phyloP scores from a whole-genome alignment of 1,140 invertebrate species.

The Helicoverpa zea region DNA sequence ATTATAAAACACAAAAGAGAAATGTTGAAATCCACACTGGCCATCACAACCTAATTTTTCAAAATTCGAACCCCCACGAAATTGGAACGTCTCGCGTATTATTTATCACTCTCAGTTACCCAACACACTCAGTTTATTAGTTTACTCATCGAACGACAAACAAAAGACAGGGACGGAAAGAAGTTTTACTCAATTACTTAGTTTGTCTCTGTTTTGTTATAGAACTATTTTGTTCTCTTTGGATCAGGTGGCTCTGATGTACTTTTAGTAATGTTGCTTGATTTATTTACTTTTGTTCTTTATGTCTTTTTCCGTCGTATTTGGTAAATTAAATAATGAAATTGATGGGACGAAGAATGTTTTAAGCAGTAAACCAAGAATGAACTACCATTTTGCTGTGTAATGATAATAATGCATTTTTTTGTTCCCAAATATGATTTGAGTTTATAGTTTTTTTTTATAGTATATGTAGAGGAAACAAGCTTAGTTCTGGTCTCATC shows the following conservation, averaged over 20 bases:
- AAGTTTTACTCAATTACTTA: slow-evolving; percentile 20
- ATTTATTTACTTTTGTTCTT: slow-evolving; percentile 18
- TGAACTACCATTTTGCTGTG: no score
- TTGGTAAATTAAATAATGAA: neutral
- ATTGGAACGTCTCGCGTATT: neutral
- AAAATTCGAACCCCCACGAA: neutral
- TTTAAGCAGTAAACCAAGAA: no score
- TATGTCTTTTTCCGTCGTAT: neutral
- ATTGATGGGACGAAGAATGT: no score
- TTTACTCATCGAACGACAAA: slow-evolving; percentile 22
- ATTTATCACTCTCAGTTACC: slow-evolving; percentile 6
- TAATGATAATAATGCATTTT: no score
- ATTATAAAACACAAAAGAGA: neutral
- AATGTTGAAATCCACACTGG: neutral
- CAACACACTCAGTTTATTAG: slow-evolving; percentile 12
- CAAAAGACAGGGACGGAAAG: slow-evolving; percentile 1
- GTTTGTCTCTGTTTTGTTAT: neutral
- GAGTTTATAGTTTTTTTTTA: no score
- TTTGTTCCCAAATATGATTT: no score
- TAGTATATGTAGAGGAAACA: no score
- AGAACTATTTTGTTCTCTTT: slow-evolving; percentile 14
- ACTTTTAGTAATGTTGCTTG: neutral
- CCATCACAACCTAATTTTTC: neutral
- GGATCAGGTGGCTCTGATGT: neutral
- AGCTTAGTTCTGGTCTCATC: no score